phyloP scores from a whole-genome alignment of 2,113 vertebrate species.

The Isurus oxyrinchus region DNA sequence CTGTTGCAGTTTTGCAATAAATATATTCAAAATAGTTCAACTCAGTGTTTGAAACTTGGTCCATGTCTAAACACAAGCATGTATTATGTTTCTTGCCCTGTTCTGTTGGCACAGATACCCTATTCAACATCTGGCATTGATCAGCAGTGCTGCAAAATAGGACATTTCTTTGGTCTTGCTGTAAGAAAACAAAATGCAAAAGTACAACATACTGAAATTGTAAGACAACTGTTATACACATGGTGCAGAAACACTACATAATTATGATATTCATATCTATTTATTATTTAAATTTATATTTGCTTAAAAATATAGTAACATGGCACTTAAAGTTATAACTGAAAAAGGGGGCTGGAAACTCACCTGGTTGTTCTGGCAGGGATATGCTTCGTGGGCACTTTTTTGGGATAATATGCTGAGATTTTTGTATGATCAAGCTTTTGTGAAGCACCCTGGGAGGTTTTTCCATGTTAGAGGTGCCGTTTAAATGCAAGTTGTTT shows the following conservation, averaged over 20 bases:
- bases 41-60: neutral
- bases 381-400: neutral
- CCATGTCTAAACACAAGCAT: neutral
- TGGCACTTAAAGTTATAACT: neutral
- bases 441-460: neutral
- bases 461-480: neutral
- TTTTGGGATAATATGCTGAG: neutral
- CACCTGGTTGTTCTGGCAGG: neutral
- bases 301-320: neutral
- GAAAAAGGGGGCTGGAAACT: neutral
- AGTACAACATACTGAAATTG: neutral
- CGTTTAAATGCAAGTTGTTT: neutral
- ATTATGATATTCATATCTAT: neutral
- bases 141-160: neutral
- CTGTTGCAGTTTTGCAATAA: neutral
- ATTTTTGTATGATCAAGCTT: neutral
- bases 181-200: neutral
- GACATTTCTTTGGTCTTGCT: neutral
- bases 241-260: neutral
- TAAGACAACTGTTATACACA: neutral
- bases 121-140: neutral
- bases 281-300: neutral
- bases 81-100: neutral
- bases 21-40: neutral
- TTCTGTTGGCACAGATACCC: neutral